Conservation (phyloP, 2,888 invertebrate species). For the Callyntrura guangdongensis region DNA sequence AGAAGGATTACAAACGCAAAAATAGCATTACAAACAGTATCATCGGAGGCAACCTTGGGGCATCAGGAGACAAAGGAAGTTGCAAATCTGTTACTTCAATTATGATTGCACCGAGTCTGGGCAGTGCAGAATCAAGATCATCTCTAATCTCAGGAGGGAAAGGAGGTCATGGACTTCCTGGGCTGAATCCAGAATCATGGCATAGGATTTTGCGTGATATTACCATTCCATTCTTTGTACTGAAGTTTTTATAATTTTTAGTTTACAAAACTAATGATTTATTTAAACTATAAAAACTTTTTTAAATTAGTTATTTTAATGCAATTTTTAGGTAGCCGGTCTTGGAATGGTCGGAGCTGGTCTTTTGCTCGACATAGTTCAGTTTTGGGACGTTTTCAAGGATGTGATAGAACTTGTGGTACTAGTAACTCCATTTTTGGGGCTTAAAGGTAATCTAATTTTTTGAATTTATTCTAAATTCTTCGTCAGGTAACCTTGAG, state of each 20-base stretch:
- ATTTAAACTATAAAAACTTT: too few relatives aligned
- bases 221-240: conserved; percentile 79
- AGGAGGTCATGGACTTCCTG: conserved; percentile 60
- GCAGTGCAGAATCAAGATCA: conserved; percentile 77
- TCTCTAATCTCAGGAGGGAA: conserved; percentile 78
- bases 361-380: conserved; percentile 78
- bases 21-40: conserved; percentile 68
- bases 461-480: too few relatives aligned
- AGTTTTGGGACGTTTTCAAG: conserved; percentile 89
- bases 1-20: conserved; percentile 31
- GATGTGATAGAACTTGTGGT: conserved; percentile 91
- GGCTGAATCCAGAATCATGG: conserved; percentile 76
- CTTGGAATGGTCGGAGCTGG: conserved; percentile 82
- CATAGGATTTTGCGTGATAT: conserved; percentile 75
- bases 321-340: too few relatives aligned
- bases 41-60: conserved; percentile 67
- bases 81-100: conserved; percentile 75
- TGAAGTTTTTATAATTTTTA: too few relatives aligned
- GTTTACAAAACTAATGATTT: too few relatives aligned
- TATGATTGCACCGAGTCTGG: conserved; percentile 64
- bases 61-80: conserved; percentile 73
- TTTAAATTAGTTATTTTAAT: too few relatives aligned
- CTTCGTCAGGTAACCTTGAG: too few relatives aligned
- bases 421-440: conserved; percentile 94
- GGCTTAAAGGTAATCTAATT: conserved; percentile 93